Base-by-base conservation (phyloP, 1,140 invertebrate genomes). In the Bombus sylvicola region DNA sequence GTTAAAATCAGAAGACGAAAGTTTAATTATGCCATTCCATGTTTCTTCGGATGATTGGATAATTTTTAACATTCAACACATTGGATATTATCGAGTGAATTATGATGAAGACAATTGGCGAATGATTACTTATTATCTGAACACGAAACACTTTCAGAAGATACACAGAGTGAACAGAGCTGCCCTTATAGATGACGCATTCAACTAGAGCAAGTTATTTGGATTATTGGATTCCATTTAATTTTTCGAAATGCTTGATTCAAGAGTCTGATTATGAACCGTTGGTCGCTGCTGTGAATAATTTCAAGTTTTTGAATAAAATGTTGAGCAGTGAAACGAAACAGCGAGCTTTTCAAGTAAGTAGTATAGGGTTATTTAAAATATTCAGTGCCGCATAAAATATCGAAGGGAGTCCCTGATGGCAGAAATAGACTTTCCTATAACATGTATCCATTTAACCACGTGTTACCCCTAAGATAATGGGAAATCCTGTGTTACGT, bases 141-240 rank as follows among this genome's bases (percentile, higher is more conserved):
- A 89, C 13, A 91, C 75, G 0, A 47, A 64, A 0, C 87, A 94
- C 41, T 91, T 86, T 28, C 87, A 89, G 13, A 83, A 69, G 22
- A 96, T 97, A 69, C 87, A 93, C 43, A 76, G 88, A 13, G 91
- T 95, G 1, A 97, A 96, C 82, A 92, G 97, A 85, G 97, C 96
- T 15, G 96, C 96, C 84, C 93, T 97, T 25, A 90, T 97, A 13
- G 96, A 97, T 86, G 96, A 97, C 90, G 94, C 96, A 2, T 96
- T 97, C 83, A 96, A 96, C 95, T 0, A 92, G 92, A 81, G 92
- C 91, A 1, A 94, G 93, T 13, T 88, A 92, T 6, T 37, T 96
- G 0, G 74, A 94, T 34, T 96, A 96, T 68, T 86, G 88, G 0
- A 87, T 95, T 2, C 94, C 96, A 1, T 92, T 97, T 4, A 79